phyloP scores from a whole-genome alignment of 2,888 invertebrate genomes.

The Drosophila neotestacea region DNA sequence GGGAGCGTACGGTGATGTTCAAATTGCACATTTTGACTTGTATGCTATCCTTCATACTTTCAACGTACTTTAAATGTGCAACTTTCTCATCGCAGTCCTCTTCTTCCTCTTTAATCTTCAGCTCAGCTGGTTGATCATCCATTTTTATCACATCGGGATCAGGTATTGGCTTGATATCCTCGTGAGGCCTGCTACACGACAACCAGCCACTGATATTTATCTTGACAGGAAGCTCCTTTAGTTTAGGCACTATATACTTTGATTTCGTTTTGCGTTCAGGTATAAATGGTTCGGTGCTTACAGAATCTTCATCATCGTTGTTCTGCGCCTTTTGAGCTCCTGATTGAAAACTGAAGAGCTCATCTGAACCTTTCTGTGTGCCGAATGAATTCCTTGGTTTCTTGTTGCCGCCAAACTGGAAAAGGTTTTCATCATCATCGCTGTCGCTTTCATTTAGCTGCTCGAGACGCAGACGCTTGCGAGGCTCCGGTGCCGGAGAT shows the following conservation, averaged over 20 bases:
- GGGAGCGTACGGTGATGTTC: slow-evolving; percentile 45
- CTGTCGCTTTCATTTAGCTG: slow-evolving; percentile 75
- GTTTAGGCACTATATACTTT: slow-evolving; percentile 59
- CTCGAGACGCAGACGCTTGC: slow-evolving; percentile 74
- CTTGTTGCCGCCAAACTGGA: slow-evolving; percentile 71
- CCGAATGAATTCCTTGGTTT: slow-evolving; percentile 27
- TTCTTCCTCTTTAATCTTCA: slow-evolving; percentile 44
- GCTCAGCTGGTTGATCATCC: slow-evolving; percentile 17
- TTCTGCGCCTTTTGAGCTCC: slow-evolving; percentile 6
- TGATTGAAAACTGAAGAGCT: slow-evolving; percentile 42
- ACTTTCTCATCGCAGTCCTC: slow-evolving; percentile 34
- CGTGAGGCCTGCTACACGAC: slow-evolving; percentile 70
- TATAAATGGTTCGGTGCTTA: slow-evolving; percentile 60
- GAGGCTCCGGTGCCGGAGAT: slow-evolving; percentile 25
- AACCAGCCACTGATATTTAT: slow-evolving; percentile 78
- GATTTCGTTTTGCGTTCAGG: slow-evolving; percentile 33
- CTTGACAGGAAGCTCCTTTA: slow-evolving; percentile 63
- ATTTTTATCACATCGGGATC: slow-evolving; percentile 4
- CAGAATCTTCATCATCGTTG: slow-evolving; percentile 42
- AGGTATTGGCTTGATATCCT: slow-evolving; percentile 56
- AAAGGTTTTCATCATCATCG: slow-evolving; percentile 79
- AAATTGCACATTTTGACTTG: slow-evolving; percentile 73
- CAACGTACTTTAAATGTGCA: slow-evolving; percentile 70
- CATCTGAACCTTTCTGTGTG: slow-evolving; percentile 28
- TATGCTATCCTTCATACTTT: slow-evolving; percentile 75